These are phyloP conservation scores for Tyrannus savana DNA, from an alignment of 2,113 vertebrate species.

Conservation along the genomic window DNA sequence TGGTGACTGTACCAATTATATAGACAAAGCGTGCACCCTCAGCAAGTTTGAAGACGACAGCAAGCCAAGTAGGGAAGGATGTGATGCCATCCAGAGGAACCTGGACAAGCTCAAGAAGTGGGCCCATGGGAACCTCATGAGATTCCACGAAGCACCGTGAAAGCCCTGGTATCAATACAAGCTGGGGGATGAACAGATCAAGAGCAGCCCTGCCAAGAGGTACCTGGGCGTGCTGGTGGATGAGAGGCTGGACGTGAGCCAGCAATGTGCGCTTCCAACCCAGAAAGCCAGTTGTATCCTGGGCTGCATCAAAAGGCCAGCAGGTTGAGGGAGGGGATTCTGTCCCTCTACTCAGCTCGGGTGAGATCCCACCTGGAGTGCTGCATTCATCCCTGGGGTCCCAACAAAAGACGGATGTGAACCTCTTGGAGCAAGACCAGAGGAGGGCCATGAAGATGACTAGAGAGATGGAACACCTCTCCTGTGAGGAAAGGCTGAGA, in stretches of 20 bases:
- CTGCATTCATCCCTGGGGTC: not conserved
- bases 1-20: not conserved
- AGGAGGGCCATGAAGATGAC: not conserved
- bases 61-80: not conserved
- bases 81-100: not conserved
- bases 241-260: not conserved
- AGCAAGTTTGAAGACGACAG: not conserved
- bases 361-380: not conserved
- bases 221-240: not conserved
- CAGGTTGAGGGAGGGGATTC: not conserved
- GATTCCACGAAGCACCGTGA: not conserved
- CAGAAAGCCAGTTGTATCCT: not conserved
- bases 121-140: not conserved
- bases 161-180: accelerated
- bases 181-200: not conserved
- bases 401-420: not conserved
- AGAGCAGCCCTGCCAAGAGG: not conserved
- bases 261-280: not conserved
- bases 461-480: not conserved
- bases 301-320: not conserved
- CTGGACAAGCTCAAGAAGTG: not conserved
- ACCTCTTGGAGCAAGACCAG: not conserved
- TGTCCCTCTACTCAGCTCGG: not conserved
- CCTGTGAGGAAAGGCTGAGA: not conserved
- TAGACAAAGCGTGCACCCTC: not conserved